These are phyloP conservation scores for Cyphomyrus plagiostoma DNA, from an alignment of 2,113 vertebrate species.

Conservation along the genomic window DNA sequence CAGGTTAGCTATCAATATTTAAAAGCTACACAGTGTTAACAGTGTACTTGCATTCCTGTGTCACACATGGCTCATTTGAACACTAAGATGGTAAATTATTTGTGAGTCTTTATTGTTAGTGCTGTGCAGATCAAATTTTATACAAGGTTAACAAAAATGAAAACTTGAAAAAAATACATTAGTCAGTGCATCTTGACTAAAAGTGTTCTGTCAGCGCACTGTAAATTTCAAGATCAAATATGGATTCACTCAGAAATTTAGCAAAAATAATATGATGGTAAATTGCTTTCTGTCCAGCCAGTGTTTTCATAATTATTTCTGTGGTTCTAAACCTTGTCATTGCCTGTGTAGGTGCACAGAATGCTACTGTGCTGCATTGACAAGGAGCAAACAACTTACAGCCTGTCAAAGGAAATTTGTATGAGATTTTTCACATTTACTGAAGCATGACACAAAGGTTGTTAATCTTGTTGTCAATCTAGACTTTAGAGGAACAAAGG, in stretches of 20 bases:
- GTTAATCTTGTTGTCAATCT: conserved; percentile 62
- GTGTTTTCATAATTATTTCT: conserved; percentile 20
- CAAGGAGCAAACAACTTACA: neutral
- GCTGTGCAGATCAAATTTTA: neutral
- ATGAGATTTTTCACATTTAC: conserved; percentile 42
- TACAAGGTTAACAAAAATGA: neutral
- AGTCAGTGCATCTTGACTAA: neutral
- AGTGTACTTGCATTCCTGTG: neutral
- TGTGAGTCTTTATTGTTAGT: neutral
- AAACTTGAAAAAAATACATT: neutral
- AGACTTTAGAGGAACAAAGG: conserved; percentile 44
- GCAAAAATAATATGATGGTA: neutral
- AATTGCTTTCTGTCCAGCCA: conserved; percentile 5
- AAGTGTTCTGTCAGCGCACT: neutral
- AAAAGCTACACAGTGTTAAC: neutral
- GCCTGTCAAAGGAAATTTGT: conserved; percentile 38
- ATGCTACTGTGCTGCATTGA: neutral
- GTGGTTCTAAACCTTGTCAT: neutral
- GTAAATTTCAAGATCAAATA: neutral
- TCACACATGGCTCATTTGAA: neutral
- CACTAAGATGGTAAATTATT: neutral
- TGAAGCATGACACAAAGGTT: conserved; percentile 48
- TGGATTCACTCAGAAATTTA: neutral
- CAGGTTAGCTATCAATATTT: neutral
- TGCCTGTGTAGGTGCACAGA: neutral